Percentiles rank a stretch among this genome's conserved stretches.
phyloP scores from a whole-genome alignment of 2,113 vertebrate genomes.

The Rhipidura dahli region DNA sequence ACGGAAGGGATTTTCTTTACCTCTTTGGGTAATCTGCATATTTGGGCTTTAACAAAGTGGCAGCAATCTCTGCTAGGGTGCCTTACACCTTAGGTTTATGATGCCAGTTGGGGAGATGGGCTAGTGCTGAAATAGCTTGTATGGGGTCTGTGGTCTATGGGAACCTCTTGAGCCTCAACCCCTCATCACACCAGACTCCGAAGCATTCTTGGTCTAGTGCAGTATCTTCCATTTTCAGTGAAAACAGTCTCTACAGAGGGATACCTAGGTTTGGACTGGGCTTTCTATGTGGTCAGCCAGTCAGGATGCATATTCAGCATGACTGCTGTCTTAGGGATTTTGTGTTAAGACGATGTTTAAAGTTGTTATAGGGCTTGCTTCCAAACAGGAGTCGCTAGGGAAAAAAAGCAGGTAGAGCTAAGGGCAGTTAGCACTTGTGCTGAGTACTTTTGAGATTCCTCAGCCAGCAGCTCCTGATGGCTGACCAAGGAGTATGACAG shows the following conservation, averaged over 20 bases:
- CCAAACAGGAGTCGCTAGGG: background rate
- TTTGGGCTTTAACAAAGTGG: background rate
- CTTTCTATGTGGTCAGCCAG: background rate
- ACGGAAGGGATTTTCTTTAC: background rate
- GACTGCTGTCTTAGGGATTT: background rate
- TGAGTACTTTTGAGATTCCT: background rate
- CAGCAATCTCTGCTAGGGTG: background rate
- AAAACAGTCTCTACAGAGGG: background rate
- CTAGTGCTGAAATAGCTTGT: background rate
- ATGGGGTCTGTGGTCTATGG: background rate
- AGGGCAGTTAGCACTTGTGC: background rate
- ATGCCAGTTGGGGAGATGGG: background rate
- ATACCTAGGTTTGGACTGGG: background rate
- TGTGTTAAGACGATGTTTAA: background rate
- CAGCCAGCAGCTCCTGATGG: background rate
- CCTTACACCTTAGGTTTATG: background rate
- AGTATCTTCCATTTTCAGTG: background rate
- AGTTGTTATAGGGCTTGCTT: background rate
- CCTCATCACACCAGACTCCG: background rate
- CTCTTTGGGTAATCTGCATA: accelerated
- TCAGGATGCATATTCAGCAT: background rate
- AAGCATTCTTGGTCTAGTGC: background rate
- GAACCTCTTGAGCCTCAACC: background rate
- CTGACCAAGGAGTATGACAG: background rate
- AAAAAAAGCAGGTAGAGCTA: background rate